A percentile compares a stretch with the other conserved stretches of the same genome.
These are phyloP conservation scores for Agrochola lychnidis DNA, from an alignment of 2,888 invertebrate species.

Conservation along the genomic window DNA sequence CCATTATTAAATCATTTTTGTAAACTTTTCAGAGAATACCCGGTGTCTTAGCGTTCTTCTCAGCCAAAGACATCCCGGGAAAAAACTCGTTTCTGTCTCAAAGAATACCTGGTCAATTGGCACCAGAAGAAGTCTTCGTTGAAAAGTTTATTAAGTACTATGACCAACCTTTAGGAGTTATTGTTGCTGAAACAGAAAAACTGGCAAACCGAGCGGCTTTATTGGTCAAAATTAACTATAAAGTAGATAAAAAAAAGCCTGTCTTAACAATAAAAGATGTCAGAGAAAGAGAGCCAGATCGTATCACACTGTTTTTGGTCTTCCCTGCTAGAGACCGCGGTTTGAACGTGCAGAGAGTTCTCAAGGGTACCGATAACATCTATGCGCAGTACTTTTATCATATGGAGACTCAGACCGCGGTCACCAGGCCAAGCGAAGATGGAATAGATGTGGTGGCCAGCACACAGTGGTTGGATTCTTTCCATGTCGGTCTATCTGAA, in stretches of 20 bases:
- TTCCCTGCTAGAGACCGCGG: slow-evolving; percentile 80
- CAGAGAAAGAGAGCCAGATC: slow-evolving; percentile 74
- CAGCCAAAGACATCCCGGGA: slow-evolving; percentile 93
- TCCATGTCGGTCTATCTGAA: slow-evolving; percentile 88
- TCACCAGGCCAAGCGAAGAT: slow-evolving; percentile 92
- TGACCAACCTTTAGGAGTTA: slow-evolving; percentile 93
- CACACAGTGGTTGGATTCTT: slow-evolving; percentile 90
- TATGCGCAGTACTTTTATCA: slow-evolving; percentile 92
- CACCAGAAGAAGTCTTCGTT: slow-evolving; percentile 87
- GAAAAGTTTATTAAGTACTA: slow-evolving; percentile 90
- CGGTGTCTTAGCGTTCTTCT: slow-evolving; percentile 92
- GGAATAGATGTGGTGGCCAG: slow-evolving; percentile 91
- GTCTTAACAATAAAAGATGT: slow-evolving; percentile 77
- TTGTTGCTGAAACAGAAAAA: slow-evolving; percentile 91
- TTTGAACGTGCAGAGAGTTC: slow-evolving; percentile 82
- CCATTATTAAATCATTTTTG: background rate
- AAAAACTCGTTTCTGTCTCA: slow-evolving; percentile 89
- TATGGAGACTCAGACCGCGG: slow-evolving; percentile 92
- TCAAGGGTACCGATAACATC: slow-evolving; percentile 90
- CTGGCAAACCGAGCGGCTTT: slow-evolving; percentile 91
- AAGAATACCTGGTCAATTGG: slow-evolving; percentile 60
- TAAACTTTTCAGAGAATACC: slow-evolving; percentile 89
- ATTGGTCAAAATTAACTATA: slow-evolving; percentile 90
- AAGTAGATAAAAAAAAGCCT: slow-evolving; percentile 79
- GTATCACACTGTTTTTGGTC: slow-evolving; percentile 70